phyloP scores from a whole-genome alignment of 2,113 vertebrate genomes.

The Monopterus albus region DNA sequence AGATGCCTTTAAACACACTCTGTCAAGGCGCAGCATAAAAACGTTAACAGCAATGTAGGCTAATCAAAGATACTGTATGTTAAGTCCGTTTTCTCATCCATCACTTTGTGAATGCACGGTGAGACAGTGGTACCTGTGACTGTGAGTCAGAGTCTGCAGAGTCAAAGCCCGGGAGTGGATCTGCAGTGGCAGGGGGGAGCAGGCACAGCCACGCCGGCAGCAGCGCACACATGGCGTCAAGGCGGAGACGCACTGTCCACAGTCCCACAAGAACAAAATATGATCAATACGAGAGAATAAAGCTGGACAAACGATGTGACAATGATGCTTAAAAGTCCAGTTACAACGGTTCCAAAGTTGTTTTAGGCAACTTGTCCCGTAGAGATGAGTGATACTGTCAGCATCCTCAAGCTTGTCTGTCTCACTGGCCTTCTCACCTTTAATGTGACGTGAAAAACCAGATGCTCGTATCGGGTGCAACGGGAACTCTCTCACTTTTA shows the following conservation, averaged over 20 bases:
- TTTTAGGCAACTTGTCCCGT: not conserved
- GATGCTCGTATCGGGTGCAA: slow-evolving; percentile 6
- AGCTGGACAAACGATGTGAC: not conserved
- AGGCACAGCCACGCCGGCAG: slow-evolving; percentile 64
- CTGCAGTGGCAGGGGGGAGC: slow-evolving; percentile 67
- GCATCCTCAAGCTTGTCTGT: slow-evolving; percentile 22
- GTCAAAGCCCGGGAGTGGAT: slow-evolving; percentile 48
- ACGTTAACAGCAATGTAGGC: no score
- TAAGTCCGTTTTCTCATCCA: no score
- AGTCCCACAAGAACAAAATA: slow-evolving; percentile 13
- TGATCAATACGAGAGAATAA: no score
- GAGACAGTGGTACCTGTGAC: slow-evolving; percentile 61
- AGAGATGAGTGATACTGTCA: not conserved
- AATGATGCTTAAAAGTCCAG: not conserved
- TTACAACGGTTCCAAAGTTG: not conserved
- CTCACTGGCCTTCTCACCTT: not conserved
- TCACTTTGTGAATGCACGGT: no score
- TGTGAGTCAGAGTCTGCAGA: slow-evolving; percentile 33
- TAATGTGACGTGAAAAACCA: not conserved
- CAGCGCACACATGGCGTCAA: slow-evolving; percentile 55
- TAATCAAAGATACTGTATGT: no score
- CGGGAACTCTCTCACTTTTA: slow-evolving; percentile 58
- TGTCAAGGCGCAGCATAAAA: no score
- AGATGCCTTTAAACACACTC: no score
- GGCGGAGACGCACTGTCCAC: slow-evolving; percentile 18